Percentiles rank a stretch among this genome's conserved stretches.
Evolutionary conservation across 2,888 invertebrate genomes (phyloP).

Genomic region (Sicus ferrugineus): DNA sequence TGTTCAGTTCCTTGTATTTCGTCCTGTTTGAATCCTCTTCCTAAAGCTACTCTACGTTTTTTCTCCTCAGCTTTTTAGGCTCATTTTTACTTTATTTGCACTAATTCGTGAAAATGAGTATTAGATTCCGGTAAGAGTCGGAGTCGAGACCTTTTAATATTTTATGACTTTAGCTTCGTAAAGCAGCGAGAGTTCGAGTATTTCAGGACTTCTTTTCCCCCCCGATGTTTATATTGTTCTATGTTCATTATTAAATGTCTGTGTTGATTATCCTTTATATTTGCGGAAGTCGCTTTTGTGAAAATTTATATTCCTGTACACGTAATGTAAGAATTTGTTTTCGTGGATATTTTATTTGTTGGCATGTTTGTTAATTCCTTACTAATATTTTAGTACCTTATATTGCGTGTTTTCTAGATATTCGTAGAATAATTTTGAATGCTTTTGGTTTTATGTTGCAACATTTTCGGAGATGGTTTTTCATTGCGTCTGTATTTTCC

Average conservation of each 20-base stretch:
- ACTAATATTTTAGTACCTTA: neutral
- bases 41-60: neutral
- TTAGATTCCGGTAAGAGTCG: neutral
- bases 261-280: no score
- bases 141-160: conserved; percentile 10
- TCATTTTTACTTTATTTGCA: conserved; percentile 42
- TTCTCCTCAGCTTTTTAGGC: conserved; percentile 13
- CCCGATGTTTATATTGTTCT: no score
- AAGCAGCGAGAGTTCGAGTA: no score
- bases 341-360: neutral
- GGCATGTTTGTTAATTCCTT: neutral
- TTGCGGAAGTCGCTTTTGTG: neutral
- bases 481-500: conserved; percentile 1
- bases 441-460: neutral
- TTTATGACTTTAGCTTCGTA: conserved; percentile 20
- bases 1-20: neutral
- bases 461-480: conserved; percentile 11
- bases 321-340: neutral
- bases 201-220: no score
- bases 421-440: neutral
- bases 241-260: no score
- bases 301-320: neutral
- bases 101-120: conserved; percentile 25
- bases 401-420: no score
- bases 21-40: neutral